These are phyloP conservation scores for Drosophila pseudoananassae DNA, from an alignment of 1,140 invertebrate species.

Conservation along the genomic window DNA sequence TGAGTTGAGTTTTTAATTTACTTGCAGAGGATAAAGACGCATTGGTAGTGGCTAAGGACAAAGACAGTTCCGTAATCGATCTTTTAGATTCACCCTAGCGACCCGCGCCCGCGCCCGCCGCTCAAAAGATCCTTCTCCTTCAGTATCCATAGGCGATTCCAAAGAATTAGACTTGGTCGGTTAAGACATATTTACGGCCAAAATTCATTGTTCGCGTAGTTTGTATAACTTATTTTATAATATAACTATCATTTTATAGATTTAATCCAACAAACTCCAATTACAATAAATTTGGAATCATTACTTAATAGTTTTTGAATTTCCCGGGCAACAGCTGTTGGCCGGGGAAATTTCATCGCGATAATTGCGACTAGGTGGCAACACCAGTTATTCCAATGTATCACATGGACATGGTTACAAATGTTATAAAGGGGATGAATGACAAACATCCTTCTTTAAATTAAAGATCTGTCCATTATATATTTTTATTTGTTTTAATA, in stretches of 20 bases:
- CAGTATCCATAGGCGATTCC: slow-evolving; percentile 34
- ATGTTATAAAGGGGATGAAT: neutral
- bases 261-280: neutral
- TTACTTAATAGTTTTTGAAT: slow-evolving; percentile 11
- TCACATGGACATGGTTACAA: neutral
- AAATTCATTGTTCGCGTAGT: slow-evolving; percentile 26
- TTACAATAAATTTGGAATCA: slow-evolving; percentile 15
- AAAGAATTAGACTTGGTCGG: slow-evolving; percentile 49
- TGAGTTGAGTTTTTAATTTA: slow-evolving; percentile 55
- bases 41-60: slow-evolving; percentile 29
- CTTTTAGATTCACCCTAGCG: slow-evolving; percentile 66
- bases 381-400: neutral
- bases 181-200: slow-evolving; percentile 13
- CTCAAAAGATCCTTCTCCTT: slow-evolving; percentile 11
- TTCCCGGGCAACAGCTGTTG: slow-evolving; percentile 11
- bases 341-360: neutral
- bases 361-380: slow-evolving; percentile 15
- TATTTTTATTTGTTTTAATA: no score
- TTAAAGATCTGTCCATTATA: no score
- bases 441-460: no score
- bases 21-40: slow-evolving; percentile 55
- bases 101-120: slow-evolving; percentile 3
- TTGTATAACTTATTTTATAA: slow-evolving; percentile 23
- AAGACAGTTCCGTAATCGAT: slow-evolving; percentile 67
- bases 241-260: neutral